Conservation (phyloP, 2,888 invertebrate species). For the Chalcosyrphus nemorum region DNA sequence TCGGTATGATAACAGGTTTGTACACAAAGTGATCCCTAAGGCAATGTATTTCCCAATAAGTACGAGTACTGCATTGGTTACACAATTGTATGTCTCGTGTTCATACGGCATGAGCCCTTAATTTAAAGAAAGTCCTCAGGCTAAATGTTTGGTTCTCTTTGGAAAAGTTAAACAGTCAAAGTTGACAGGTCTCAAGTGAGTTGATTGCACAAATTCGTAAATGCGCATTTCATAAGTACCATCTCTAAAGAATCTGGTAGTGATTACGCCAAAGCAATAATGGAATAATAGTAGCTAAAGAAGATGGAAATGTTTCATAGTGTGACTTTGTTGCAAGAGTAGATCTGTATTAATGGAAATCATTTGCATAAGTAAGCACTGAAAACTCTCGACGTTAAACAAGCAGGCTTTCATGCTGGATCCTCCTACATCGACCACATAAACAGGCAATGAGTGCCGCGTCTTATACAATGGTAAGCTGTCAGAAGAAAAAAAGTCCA, state of each 20-base stretch:
- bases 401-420: too few species aligned
- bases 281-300: too few species aligned
- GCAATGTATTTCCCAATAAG: neutral
- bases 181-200: neutral
- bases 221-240: neutral
- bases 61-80: neutral
- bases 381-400: too few species aligned
- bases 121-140: neutral
- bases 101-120: neutral
- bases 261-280: too few species aligned
- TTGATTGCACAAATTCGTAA: neutral
- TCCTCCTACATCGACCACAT: too few species aligned
- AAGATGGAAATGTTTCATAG: too few species aligned
- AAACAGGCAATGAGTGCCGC: too few species aligned
- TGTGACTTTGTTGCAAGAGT: too few species aligned
- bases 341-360: too few species aligned
- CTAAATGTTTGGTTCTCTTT: neutral
- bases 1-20: conserved; percentile 2
- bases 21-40: neutral
- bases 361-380: too few species aligned
- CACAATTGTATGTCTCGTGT: neutral
- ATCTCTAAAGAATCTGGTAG: neutral
- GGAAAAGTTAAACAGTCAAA: neutral
- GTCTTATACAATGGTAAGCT: too few species aligned
- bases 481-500: too few species aligned